Evolutionary conservation across 2,888 invertebrate genomes (phyloP).

Genomic region (Lampropteryx suffumata): DNA sequence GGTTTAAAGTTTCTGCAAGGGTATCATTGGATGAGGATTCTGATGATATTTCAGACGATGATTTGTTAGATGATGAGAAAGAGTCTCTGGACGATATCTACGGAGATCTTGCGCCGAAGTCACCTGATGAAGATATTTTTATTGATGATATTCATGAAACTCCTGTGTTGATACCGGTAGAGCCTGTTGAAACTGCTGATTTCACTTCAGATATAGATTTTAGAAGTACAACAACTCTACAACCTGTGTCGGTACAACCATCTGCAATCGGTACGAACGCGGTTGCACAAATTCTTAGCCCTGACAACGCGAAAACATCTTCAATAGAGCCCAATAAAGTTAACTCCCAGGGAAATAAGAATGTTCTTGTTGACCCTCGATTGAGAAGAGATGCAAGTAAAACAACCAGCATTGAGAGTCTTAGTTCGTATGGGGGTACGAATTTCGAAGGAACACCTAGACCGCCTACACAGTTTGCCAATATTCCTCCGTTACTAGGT

Average conservation of each 20-base stretch:
- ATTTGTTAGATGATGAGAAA: conserved; percentile 38
- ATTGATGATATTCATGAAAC: conserved; percentile 33
- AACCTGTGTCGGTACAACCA: conserved; percentile 6
- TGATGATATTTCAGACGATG: conserved; percentile 53
- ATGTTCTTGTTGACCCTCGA: conserved; percentile 54
- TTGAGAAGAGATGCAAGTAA: conserved; percentile 51
- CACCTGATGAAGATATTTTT: conserved; percentile 62
- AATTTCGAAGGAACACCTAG: conserved; percentile 44
- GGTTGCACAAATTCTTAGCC: conserved; percentile 12
- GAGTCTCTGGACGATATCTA: conserved; percentile 49
- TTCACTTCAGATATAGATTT: conserved; percentile 62
- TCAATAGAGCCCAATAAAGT: conserved; percentile 31
- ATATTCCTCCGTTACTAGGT: conserved; percentile 28
- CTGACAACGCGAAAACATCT: not conserved
- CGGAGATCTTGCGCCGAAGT: conserved; percentile 63
- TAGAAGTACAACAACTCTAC: conserved; percentile 44
- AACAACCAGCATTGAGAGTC: conserved; percentile 34
- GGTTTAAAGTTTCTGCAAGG: conserved; percentile 66
- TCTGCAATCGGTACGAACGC: not conserved
- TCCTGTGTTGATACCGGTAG: conserved; percentile 70
- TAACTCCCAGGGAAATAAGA: conserved; percentile 21
- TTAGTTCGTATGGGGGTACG: conserved; percentile 36
- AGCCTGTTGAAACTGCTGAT: conserved; percentile 54
- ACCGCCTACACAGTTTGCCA: conserved; percentile 35
- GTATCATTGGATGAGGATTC: conserved; percentile 55